Percentiles rank a stretch among this genome's conserved stretches.
phyloP scores from a whole-genome alignment of 2,888 invertebrate genomes.

The Acleris emargana region DNA sequence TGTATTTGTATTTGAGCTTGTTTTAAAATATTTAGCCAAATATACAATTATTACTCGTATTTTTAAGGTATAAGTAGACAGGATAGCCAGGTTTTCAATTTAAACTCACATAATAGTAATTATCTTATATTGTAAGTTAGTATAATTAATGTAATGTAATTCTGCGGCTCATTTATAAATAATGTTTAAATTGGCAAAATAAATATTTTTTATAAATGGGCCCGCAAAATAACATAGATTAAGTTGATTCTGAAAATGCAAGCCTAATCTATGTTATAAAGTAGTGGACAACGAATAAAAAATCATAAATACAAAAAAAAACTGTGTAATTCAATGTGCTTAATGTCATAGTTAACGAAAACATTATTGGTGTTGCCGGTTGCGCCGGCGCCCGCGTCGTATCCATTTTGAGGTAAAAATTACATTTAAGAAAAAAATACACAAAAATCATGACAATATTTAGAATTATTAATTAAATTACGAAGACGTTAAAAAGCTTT shows the following conservation, averaged over 20 bases:
- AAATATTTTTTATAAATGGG: slow-evolving; percentile 60
- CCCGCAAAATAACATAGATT: slow-evolving; percentile 53
- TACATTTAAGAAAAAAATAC: slow-evolving; percentile 37
- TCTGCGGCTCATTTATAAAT: slow-evolving; percentile 54
- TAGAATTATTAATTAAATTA: slow-evolving; percentile 30
- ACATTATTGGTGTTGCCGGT: slow-evolving; percentile 68
- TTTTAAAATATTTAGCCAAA: slow-evolving; percentile 76
- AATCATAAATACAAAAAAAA: slow-evolving; percentile 70
- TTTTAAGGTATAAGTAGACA: slow-evolving; percentile 71
- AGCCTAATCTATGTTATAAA: slow-evolving; percentile 60
- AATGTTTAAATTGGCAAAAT: slow-evolving; percentile 31
- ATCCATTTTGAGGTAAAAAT: slow-evolving; percentile 64
- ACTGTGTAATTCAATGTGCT: slow-evolving; percentile 68
- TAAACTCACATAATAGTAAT: slow-evolving; percentile 71
- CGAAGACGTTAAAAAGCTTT: slow-evolving; percentile 11
- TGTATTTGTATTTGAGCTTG: slow-evolving; percentile 62
- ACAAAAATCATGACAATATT: slow-evolving; percentile 37
- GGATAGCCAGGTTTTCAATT: slow-evolving; percentile 84
- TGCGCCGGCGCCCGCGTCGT: slow-evolving; percentile 57
- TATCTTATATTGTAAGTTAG: slow-evolving; percentile 73
- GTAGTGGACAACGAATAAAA: slow-evolving; percentile 80
- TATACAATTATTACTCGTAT: slow-evolving; percentile 78
- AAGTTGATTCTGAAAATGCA: slow-evolving; percentile 43
- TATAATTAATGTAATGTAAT: slow-evolving; percentile 81
- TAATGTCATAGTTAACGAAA: slow-evolving; percentile 75